A percentile compares a stretch with the other conserved stretches of the same genome.
Conservation (phyloP, 2,797 vertebrate genomes). For the Sphenopsis melanotis region DNA sequence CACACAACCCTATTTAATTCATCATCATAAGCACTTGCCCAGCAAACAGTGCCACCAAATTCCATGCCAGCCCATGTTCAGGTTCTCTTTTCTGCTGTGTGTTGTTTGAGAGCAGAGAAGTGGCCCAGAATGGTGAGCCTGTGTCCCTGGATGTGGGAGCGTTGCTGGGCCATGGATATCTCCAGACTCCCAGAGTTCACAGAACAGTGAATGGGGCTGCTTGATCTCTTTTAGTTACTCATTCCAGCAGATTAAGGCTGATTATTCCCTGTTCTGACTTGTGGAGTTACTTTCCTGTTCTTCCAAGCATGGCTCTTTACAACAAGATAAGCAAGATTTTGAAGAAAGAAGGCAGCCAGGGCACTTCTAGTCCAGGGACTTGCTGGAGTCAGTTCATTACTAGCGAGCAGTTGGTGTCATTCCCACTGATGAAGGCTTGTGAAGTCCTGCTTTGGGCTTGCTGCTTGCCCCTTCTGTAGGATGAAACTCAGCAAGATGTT, state of each 20-base stretch:
- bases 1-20: neutral
- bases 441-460: neutral
- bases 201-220: neutral
- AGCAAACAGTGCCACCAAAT: neutral
- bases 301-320: neutral
- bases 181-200: neutral
- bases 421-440: neutral
- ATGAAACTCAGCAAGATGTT: neutral
- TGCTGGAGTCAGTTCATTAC: neutral
- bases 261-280: neutral
- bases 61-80: neutral
- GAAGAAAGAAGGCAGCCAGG: neutral
- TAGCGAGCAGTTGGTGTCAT: neutral
- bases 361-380: neutral
- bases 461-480: neutral
- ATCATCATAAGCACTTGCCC: neutral
- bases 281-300: neutral
- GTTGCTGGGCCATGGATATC: neutral
- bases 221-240: fast-evolving
- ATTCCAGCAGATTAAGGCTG: neutral
- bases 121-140: fast-evolving
- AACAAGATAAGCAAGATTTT: neutral
- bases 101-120: neutral
- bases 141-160: neutral
- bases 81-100: neutral